These are phyloP conservation scores for Epistrophe eligans DNA, from an alignment of 2,888 invertebrate genomes.

Conservation along the genomic window DNA sequence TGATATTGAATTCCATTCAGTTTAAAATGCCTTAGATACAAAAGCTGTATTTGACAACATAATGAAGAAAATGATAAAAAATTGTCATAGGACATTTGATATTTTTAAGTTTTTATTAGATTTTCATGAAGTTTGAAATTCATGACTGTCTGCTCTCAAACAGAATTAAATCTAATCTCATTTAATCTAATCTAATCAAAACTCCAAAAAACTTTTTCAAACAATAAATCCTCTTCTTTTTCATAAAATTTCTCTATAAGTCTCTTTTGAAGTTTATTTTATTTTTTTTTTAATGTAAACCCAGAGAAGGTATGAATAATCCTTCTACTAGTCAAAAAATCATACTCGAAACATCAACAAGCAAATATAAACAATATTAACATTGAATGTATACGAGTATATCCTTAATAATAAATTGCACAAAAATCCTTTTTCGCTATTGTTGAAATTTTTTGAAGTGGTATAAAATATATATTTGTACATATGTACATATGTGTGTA, in stretches of 20 bases:
- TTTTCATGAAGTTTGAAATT: not conserved
- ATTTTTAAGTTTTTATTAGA: not conserved
- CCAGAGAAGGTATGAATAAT: not conserved
- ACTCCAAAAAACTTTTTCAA: not conserved
- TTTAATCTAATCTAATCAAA: not conserved
- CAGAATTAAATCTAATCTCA: not conserved
- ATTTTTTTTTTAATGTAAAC: not conserved
- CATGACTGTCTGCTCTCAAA: not conserved
- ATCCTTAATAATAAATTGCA: conserved; percentile 1
- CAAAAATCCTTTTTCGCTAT: not conserved
- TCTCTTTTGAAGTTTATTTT: not conserved
- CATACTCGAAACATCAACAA: not conserved
- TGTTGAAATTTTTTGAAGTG: not conserved
- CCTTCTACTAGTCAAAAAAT: not conserved
- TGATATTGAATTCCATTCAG: too few relatives aligned
- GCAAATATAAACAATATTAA: conserved; percentile 6
- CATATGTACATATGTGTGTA: too few relatives aligned
- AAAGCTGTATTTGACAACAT: too few relatives aligned
- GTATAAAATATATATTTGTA: not conserved
- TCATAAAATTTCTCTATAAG: not conserved
- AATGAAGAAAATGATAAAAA: too few relatives aligned
- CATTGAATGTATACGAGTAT: not conserved
- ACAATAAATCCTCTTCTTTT: not conserved
- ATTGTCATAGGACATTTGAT: too few relatives aligned
- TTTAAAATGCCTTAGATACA: too few relatives aligned